Conservation (phyloP, 2,113 vertebrate species). For the Pardalotus punctatus region DNA sequence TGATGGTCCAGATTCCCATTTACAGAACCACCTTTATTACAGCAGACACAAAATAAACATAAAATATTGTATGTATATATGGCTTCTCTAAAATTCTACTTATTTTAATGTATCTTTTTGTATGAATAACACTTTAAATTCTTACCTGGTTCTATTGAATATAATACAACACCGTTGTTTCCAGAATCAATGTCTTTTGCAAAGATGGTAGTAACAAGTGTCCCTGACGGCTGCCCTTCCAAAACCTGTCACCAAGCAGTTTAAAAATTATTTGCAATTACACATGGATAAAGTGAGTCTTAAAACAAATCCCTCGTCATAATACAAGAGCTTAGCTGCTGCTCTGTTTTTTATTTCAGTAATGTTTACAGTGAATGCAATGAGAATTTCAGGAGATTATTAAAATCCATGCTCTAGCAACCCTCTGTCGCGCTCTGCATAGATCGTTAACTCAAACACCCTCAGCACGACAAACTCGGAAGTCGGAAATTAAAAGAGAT, state of each 20-base stretch:
- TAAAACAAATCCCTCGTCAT: neutral
- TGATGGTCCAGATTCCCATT: neutral
- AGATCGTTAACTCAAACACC: neutral
- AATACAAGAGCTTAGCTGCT: neutral
- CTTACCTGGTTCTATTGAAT: slow-evolving; percentile 83
- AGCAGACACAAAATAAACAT: neutral
- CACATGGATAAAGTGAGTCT: neutral
- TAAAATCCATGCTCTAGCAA: neutral
- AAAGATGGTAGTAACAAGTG: slow-evolving; percentile 81
- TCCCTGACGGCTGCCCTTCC: slow-evolving; percentile 79
- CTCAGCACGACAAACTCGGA: accelerated
- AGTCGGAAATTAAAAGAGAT: neutral
- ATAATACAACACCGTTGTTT: slow-evolving; percentile 80
- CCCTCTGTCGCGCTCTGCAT: accelerated
- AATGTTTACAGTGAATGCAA: neutral
- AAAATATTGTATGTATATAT: neutral
- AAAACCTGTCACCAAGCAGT: slow-evolving; percentile 77
- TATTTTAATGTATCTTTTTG: neutral
- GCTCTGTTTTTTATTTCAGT: neutral
- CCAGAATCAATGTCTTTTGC: slow-evolving; percentile 90
- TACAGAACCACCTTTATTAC: neutral
- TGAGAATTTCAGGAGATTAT: neutral
- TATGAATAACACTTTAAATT: neutral
- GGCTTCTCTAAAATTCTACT: neutral
- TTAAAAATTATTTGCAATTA: neutral